These are phyloP conservation scores for Diaphora mendica DNA, from an alignment of 2,888 invertebrate genomes.

Conservation along the genomic window DNA sequence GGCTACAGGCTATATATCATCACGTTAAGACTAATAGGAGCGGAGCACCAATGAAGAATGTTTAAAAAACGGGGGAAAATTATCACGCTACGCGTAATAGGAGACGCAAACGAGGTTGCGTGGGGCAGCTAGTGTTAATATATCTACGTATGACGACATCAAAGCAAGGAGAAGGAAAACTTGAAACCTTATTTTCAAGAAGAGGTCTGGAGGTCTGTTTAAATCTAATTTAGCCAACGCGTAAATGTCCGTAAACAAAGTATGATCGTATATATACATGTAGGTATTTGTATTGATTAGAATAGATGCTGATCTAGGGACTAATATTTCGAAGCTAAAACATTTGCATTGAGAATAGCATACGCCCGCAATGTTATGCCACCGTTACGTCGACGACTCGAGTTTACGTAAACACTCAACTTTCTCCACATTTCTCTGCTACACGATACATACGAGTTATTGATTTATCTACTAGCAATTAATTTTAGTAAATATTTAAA, in stretches of 20 bases:
- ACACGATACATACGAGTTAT: slow-evolving; percentile 43
- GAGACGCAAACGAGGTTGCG: too few species aligned
- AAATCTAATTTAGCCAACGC: background rate
- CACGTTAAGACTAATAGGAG: too few species aligned
- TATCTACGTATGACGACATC: too few species aligned
- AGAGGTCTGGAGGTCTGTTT: too few species aligned
- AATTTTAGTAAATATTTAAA: background rate
- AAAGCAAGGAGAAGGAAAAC: too few species aligned
- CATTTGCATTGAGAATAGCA: slow-evolving; percentile 1
- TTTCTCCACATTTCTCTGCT: slow-evolving; percentile 65
- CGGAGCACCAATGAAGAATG: too few species aligned
- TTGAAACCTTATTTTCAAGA: too few species aligned
- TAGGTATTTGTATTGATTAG: background rate
- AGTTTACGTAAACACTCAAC: slow-evolving; percentile 67
- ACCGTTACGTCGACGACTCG: slow-evolving; percentile 53
- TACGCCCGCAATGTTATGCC: slow-evolving; percentile 52
- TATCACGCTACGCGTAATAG: too few species aligned
- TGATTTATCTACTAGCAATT: slow-evolving; percentile 4
- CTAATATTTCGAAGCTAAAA: background rate
- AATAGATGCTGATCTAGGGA: background rate
- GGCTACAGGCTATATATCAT: too few species aligned
- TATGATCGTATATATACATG: background rate
- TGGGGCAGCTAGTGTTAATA: too few species aligned
- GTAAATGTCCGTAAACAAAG: background rate
- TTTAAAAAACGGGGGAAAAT: too few species aligned